Evolutionary conservation across 2,113 vertebrate genomes (phyloP).

Genomic region (Abramis brama): DNA sequence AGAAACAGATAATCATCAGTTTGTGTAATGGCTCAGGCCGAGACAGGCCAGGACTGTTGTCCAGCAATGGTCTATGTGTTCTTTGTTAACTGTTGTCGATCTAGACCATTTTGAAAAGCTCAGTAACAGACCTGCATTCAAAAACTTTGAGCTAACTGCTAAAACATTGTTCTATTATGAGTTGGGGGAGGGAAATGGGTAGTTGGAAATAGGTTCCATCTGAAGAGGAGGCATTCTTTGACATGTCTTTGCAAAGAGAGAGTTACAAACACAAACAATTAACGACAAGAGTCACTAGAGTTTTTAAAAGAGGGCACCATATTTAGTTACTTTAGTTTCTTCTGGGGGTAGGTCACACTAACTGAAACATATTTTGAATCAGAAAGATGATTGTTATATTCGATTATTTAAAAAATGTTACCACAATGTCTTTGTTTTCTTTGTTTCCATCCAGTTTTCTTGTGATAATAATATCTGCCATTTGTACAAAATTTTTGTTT

Average conservation of each 20-base stretch:
- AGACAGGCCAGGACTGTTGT: not conserved
- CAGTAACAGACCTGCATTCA: not conserved
- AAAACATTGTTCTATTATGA: not conserved
- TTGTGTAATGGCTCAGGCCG: constrained; percentile 48
- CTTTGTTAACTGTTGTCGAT: not conserved
- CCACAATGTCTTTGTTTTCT: not conserved
- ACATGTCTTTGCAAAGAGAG: constrained; percentile 7
- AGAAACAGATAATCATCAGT: constrained; percentile 51
- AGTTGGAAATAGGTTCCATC: not conserved
- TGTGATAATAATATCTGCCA: not conserved
- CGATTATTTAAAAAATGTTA: not conserved
- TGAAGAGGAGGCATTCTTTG: not conserved
- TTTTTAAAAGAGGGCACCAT: not conserved
- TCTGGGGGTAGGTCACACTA: not conserved
- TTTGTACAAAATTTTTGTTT: not conserved
- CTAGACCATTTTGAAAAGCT: not conserved
- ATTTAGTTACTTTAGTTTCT: not conserved
- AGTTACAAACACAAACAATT: not conserved
- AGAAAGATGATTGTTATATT: not conserved
- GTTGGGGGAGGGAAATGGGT: not conserved
- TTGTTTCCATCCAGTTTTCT: not conserved
- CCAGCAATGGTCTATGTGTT: not conserved
- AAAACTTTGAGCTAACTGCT: not conserved
- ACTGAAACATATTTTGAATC: not conserved
- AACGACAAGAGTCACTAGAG: not conserved